Conservation (phyloP, 1,140 invertebrate genomes). For the Drosophila paulistorum region DNA sequence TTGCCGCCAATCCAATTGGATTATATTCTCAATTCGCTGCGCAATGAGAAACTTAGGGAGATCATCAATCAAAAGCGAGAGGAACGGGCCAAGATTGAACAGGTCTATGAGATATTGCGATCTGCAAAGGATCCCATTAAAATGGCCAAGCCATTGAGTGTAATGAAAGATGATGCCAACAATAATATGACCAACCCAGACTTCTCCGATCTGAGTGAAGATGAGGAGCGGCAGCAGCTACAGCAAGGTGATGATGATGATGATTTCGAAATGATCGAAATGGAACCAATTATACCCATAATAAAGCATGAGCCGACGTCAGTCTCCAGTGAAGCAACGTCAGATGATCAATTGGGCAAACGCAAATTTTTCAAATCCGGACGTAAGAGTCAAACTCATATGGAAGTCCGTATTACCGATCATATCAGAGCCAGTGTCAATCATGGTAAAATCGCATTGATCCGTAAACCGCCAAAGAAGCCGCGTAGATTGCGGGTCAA, state of each 20-base stretch:
- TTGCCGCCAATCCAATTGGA: slow-evolving; percentile 48
- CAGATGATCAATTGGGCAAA: slow-evolving; percentile 21
- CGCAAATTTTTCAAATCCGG: slow-evolving; percentile 78
- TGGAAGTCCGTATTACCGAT: slow-evolving; percentile 74
- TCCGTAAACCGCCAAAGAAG: slow-evolving; percentile 49
- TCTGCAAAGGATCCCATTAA: slow-evolving; percentile 69
- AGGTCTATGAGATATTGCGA: slow-evolving; percentile 70
- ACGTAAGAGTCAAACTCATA: slow-evolving; percentile 56
- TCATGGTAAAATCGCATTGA: slow-evolving; percentile 66
- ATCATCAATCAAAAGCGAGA: slow-evolving; percentile 66
- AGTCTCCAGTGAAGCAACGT: slow-evolving; percentile 1
- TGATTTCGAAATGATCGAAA: slow-evolving; percentile 33
- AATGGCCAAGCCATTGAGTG: slow-evolving; percentile 72
- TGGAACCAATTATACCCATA: slow-evolving; percentile 71
- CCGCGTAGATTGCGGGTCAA: slow-evolving; percentile 53
- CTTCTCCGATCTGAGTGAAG: slow-evolving; percentile 63
- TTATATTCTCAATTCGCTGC: slow-evolving; percentile 52
- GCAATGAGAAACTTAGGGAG: slow-evolving; percentile 70
- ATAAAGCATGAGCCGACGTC: slow-evolving; percentile 43
- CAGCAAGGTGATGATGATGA: neutral
- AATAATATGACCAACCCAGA: slow-evolving; percentile 55
- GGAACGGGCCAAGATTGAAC: slow-evolving; percentile 67
- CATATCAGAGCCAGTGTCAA: slow-evolving; percentile 70
- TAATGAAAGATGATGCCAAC: slow-evolving; percentile 50
- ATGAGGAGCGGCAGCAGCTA: neutral